phyloP scores from a whole-genome alignment of 2,113 vertebrate species.

The Lamprotornis superbus region DNA sequence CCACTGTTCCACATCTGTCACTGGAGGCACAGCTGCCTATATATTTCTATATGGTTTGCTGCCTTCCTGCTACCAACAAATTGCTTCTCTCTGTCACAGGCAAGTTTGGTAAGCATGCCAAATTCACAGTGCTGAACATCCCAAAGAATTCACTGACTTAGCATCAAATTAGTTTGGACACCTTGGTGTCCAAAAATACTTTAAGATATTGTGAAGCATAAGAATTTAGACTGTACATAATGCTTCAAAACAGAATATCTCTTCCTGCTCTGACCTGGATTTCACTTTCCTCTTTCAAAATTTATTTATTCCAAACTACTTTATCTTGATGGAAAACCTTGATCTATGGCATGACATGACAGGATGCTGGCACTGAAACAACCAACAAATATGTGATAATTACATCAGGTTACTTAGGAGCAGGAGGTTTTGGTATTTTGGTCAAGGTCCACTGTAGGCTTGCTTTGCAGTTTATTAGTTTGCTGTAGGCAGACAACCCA shows the following conservation, averaged over 20 bases:
- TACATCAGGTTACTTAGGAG: background rate
- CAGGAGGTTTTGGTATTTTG: background rate
- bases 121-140: background rate
- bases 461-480: background rate
- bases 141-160: background rate
- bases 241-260: background rate
- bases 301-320: background rate
- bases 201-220: background rate
- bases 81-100: background rate
- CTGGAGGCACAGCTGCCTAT: fast-evolving
- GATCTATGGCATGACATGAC: background rate
- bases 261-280: background rate
- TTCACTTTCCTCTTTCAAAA: constrained; percentile 19
- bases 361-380: constrained; percentile 2
- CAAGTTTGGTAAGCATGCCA: background rate
- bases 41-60: background rate
- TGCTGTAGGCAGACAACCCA: background rate
- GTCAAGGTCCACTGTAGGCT: background rate
- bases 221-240: background rate
- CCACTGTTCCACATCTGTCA: background rate
- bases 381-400: background rate
- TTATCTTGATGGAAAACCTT: background rate
- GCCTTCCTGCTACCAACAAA: background rate
- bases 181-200: background rate
- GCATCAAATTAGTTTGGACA: background rate